phyloP scores from a whole-genome alignment of 2,888 invertebrate genomes.

The Ochropacha duplaris region DNA sequence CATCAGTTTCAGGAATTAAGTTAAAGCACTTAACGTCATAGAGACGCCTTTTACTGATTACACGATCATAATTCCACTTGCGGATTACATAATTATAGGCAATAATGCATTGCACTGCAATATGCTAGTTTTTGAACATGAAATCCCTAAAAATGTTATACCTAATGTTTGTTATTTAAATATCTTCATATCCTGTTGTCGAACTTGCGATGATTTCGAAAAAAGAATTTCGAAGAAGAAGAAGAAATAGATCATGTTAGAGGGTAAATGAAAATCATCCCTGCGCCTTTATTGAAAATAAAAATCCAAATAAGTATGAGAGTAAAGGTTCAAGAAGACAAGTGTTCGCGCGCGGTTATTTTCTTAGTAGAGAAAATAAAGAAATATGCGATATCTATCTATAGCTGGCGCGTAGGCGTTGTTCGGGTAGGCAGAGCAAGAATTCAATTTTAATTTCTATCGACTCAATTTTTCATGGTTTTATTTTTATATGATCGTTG shows the following conservation, averaged over 20 bases:
- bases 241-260: no score
- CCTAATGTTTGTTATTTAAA: not conserved
- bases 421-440: not conserved
- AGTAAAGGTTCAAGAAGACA: no score
- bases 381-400: not conserved
- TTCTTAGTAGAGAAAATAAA: not conserved
- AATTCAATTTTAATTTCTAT: not conserved
- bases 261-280: no score
- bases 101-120: not conserved
- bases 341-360: not conserved
- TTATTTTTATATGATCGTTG: not conserved
- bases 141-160: not conserved
- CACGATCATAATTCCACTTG: not conserved
- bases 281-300: no score
- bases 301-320: no score
- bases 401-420: not conserved
- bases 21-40: not conserved
- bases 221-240: no score
- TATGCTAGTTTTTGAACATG: not conserved
- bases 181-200: no score
- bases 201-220: no score
- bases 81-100: not conserved
- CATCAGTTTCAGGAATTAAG: no score
- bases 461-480: not conserved
- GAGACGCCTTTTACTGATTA: not conserved